phyloP scores from a whole-genome alignment of 1,140 invertebrate species.

The Meloidogyne chitwoodi region DNA sequence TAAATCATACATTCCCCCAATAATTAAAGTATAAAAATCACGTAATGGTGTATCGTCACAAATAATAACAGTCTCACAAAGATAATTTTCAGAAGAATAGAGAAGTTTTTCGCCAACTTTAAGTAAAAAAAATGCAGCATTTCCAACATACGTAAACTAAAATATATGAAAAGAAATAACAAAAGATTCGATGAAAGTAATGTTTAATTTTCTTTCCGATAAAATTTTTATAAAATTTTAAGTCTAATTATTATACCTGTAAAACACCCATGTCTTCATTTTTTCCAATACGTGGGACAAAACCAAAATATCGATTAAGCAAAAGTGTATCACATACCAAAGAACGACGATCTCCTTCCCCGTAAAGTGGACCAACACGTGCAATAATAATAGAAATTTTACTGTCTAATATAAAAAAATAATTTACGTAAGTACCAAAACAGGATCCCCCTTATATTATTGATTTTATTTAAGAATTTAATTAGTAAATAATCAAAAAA shows the following conservation, averaged over 20 bases:
- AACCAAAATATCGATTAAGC: slow-evolving; percentile 1
- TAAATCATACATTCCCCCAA: background rate
- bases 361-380: slow-evolving; percentile 41
- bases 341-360: slow-evolving; percentile 39
- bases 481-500: background rate
- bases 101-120: slow-evolving; percentile 28
- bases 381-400: slow-evolving; percentile 15
- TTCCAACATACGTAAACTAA: slow-evolving; percentile 47
- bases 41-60: slow-evolving; percentile 36
- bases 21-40: slow-evolving; percentile 24
- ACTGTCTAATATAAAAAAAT: slow-evolving; percentile 5
- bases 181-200: background rate
- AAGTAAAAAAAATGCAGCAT: slow-evolving; percentile 39
- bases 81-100: background rate
- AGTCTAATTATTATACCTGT: slow-evolving; percentile 26
- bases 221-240: slow-evolving; percentile 9
- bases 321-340: slow-evolving; percentile 38
- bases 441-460: background rate
- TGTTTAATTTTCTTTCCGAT: background rate
- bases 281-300: slow-evolving; percentile 40
- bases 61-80: slow-evolving; percentile 31
- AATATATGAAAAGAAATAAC: background rate
- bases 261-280: slow-evolving; percentile 26
- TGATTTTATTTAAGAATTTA: no score
- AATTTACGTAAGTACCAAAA: no score